These are phyloP conservation scores for Hemiprocne comata DNA, from an alignment of 2,113 vertebrate species.

Conservation along the genomic window DNA sequence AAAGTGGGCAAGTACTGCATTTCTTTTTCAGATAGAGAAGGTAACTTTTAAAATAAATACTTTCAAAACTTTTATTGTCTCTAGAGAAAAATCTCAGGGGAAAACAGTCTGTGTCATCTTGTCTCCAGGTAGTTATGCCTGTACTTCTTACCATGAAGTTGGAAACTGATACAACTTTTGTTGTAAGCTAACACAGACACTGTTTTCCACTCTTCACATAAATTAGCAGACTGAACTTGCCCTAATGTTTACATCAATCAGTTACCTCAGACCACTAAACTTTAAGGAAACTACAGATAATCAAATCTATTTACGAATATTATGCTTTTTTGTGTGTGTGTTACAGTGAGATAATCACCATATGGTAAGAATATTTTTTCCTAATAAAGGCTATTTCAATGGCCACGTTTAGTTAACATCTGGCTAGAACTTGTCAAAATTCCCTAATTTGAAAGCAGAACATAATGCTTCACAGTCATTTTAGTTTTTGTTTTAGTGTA, in stretches of 20 bases:
- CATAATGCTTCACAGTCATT: background rate
- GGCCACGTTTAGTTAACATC: background rate
- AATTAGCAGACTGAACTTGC: background rate
- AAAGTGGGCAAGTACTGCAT: background rate
- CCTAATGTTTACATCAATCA: background rate
- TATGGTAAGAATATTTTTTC: background rate
- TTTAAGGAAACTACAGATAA: background rate
- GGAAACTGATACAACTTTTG: background rate
- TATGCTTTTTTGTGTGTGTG: accelerated
- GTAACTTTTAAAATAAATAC: background rate
- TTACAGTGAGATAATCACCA: background rate
- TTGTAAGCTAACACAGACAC: background rate
- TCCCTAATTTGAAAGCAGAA: background rate
- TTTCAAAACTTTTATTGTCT: background rate
- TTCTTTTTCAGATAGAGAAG: background rate
- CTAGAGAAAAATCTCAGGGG: background rate
- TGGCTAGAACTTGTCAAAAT: background rate
- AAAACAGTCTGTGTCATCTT: background rate
- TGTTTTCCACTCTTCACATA: background rate
- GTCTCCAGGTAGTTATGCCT: background rate
- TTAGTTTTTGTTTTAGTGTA: background rate
- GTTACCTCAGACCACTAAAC: background rate
- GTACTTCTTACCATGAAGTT: background rate
- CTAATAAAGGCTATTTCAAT: background rate
- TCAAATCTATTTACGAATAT: background rate